phyloP scores from a whole-genome alignment of 2,888 invertebrate genomes.

The Pediacus dermestoides region DNA sequence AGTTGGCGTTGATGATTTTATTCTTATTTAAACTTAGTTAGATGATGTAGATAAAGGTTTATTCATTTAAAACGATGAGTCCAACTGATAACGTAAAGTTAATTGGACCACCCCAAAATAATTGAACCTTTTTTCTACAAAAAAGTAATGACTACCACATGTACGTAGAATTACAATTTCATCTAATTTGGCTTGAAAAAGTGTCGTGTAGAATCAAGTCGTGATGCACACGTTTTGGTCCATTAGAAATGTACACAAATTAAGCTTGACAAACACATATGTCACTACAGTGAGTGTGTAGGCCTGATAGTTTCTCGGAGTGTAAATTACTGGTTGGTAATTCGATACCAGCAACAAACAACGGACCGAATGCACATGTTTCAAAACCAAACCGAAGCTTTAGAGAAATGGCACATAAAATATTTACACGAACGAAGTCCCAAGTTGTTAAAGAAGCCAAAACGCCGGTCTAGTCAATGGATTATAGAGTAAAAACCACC shows the following conservation, averaged over 20 bases:
- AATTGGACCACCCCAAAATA: conserved; percentile 7
- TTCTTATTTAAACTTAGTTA: too few species aligned
- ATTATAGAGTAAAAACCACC: conserved; percentile 1
- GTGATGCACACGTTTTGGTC: conserved; percentile 2
- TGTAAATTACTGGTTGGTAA: conserved; percentile 8
- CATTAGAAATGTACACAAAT: conserved; percentile 8
- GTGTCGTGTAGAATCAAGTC: conserved; percentile 1
- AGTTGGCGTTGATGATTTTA: too few species aligned
- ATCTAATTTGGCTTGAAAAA: neutral
- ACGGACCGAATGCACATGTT: conserved; percentile 1
- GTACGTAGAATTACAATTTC: conserved; percentile 1
- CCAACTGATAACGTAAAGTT: conserved; percentile 1
- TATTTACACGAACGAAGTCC: conserved; percentile 13
- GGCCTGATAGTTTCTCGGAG: conserved; percentile 5
- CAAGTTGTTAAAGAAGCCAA: conserved; percentile 13
- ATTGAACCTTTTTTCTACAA: neutral
- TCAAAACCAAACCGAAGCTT: conserved; percentile 1
- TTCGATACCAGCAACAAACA: conserved; percentile 8
- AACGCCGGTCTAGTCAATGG: conserved; percentile 1
- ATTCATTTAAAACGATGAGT: too few species aligned
- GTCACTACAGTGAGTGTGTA: conserved; percentile 5
- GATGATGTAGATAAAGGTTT: too few species aligned
- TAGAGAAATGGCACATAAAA: conserved; percentile 10
- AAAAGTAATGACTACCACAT: neutral
- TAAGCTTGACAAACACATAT: conserved; percentile 10